Percentiles rank a stretch among this genome's conserved stretches.
Evolutionary conservation across 2,888 invertebrate species (phyloP).

Genomic region (Philopedon plagiatum): DNA sequence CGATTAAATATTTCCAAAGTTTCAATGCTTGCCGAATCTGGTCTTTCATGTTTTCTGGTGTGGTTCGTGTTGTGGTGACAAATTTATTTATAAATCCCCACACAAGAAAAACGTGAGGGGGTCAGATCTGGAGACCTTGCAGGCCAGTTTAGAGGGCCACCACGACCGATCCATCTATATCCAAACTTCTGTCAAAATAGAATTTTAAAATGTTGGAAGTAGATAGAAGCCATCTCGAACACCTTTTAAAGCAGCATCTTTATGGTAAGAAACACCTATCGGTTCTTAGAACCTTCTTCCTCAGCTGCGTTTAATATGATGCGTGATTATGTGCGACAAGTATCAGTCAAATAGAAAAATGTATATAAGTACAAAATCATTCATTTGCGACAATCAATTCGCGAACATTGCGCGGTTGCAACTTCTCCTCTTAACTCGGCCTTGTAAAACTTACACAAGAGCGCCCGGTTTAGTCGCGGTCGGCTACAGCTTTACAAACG

Average conservation of each 20-base stretch:
- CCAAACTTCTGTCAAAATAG: too few species aligned
- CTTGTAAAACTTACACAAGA: constrained; percentile 65
- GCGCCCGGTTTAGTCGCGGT: constrained; percentile 61
- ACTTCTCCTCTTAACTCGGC: constrained; percentile 60
- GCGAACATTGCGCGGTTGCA: constrained; percentile 58
- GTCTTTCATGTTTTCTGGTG: too few species aligned
- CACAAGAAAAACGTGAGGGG: too few species aligned
- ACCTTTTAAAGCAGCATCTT: not conserved
- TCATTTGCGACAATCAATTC: constrained; percentile 41
- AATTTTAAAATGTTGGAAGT: too few species aligned
- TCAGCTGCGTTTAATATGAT: not conserved
- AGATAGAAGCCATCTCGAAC: too few species aligned
- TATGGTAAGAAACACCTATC: not conserved
- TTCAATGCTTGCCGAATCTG: too few species aligned
- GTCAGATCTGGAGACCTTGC: too few species aligned
- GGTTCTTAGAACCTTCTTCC: constrained; percentile 2
- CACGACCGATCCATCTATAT: too few species aligned
- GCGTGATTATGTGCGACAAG: not conserved
- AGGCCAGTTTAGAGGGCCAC: too few species aligned
- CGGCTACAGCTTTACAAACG: constrained; percentile 59
- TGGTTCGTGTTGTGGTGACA: too few species aligned
- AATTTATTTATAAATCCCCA: too few species aligned
- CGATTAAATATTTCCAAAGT: too few species aligned
- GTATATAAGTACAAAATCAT: constrained; percentile 11
- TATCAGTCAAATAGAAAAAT: not conserved